Conservation (phyloP, 2,888 invertebrate genomes). For the Timema podura region DNA sequence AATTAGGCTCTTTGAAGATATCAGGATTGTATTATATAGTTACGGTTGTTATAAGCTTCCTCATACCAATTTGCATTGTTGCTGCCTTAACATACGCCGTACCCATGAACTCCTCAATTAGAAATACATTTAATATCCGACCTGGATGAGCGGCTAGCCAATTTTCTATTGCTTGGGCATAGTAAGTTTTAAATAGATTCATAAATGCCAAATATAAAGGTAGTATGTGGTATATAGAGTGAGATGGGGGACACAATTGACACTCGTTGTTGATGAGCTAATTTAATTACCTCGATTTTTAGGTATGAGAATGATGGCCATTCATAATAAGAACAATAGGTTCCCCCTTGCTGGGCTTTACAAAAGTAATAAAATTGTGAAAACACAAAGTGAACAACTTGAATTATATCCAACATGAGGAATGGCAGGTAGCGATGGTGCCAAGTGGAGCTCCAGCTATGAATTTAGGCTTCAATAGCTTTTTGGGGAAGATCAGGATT, state of each 20-base stretch:
- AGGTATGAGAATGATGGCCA: constrained; percentile 7
- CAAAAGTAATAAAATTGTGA: not conserved
- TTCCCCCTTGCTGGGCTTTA: not conserved
- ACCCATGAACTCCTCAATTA: not conserved
- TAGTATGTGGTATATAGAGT: not conserved
- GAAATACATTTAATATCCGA: not conserved
- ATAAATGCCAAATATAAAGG: not conserved
- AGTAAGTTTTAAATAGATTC: constrained; percentile 3
- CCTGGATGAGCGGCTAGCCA: not conserved
- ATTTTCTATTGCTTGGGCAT: not conserved
- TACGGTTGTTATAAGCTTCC: too few relatives aligned
- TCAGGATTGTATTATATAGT: not conserved
- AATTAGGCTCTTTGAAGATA: not conserved
- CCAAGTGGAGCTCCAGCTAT: constrained; percentile 38
- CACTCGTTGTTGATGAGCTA: not conserved
- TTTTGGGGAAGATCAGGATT: constrained; percentile 39
- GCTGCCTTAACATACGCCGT: not conserved
- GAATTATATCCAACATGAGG: constrained; percentile 30
- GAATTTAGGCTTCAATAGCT: constrained; percentile 38
- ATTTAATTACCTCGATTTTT: not conserved
- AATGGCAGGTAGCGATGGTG: constrained; percentile 36
- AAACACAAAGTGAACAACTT: not conserved
- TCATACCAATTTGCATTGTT: not conserved
- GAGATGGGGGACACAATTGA: not conserved
- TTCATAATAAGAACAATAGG: not conserved